These are phyloP conservation scores for Coptodon rendalli DNA, from an alignment of 2,113 vertebrate species.

Conservation along the genomic window DNA sequence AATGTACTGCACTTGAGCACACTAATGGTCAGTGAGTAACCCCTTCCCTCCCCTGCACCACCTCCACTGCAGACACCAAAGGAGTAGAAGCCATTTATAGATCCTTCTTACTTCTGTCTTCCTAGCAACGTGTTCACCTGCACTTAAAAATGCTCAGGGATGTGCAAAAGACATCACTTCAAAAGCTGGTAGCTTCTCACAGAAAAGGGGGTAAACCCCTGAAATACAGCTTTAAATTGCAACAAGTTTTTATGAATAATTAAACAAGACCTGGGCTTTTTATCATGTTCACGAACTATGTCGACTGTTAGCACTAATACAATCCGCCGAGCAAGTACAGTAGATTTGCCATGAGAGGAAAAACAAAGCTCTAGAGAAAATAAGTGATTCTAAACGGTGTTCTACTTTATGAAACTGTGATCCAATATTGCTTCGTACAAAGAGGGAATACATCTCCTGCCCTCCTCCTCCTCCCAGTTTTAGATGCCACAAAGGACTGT, in stretches of 20 bases:
- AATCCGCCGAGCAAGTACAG: constrained; percentile 18
- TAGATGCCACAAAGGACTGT: constrained; percentile 56
- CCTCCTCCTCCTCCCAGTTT: constrained; percentile 24
- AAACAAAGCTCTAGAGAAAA: constrained; percentile 51
- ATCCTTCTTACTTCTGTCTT: not conserved
- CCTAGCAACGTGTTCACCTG: constrained; percentile 5
- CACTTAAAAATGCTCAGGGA: not conserved
- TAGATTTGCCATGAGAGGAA: constrained; percentile 27
- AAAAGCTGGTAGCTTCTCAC: not conserved
- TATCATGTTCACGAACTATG: not conserved
- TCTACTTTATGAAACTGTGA: constrained; percentile 59
- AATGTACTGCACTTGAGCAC: constrained; percentile 55
- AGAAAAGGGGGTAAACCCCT: not conserved
- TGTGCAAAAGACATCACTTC: not conserved
- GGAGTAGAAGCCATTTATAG: constrained; percentile 48
- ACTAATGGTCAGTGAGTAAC: constrained; percentile 68
- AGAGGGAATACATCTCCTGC: constrained; percentile 25
- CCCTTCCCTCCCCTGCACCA: not conserved
- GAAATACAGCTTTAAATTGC: not conserved
- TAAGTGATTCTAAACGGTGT: constrained; percentile 48
- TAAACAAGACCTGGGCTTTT: not conserved
- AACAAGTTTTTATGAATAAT: not conserved
- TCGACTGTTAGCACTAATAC: constrained; percentile 14
- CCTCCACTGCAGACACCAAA: constrained; percentile 22
- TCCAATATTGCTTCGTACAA: constrained; percentile 43